Evolutionary conservation across 2,888 invertebrate genomes (phyloP), one percentile per base, ranked within the genome.

Genomic region (Notodonta dromedarius): DNA sequence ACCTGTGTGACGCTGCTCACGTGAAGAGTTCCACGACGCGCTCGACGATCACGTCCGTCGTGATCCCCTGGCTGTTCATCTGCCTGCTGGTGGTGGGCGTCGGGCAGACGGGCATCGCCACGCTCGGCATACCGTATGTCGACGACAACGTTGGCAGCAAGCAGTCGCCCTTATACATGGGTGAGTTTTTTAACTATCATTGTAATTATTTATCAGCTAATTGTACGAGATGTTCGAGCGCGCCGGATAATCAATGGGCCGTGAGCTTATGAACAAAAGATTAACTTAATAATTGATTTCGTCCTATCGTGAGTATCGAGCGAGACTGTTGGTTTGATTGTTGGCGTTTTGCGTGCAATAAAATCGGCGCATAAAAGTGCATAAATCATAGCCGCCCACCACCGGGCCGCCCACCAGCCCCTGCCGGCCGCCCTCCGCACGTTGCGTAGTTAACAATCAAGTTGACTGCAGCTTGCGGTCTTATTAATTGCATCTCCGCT

Each of bases 111-210:
- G 98, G 98, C 13, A 98, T 98, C 61, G 97, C 97, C 75, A 98
- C 98, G 24, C 94, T 98, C 52, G 98, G 98, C 16, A 98, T 98
- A 78, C 98, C 98, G 5, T 98, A 98, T 86, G 97, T 98, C 70
- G 98, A 98, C 78, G 98, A 98, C 88, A 98, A 98, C 87, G 98
- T 98, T 63, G 97, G 97, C 78, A 97, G 97, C 90, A 95, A 97
- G 79, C 98, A 98, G 88, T 98, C 98, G 63, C 98, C 98, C 39
- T 95, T 98, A 73, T 98, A 98, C 91, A 97, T 98, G 94, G 97
- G 97, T 97, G 89, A 95, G 95, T 93, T 16, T 60, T 59, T 59
- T 60, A 44, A 8, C 14, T 55, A 24, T 58, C 40, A 56, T 60
- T n/a, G 9, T 24, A 24, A 12, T 62, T 67, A 66, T 60, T 24